Conservation (phyloP, 2,113 vertebrate species). For the Hemibagrus wyckioides region DNA sequence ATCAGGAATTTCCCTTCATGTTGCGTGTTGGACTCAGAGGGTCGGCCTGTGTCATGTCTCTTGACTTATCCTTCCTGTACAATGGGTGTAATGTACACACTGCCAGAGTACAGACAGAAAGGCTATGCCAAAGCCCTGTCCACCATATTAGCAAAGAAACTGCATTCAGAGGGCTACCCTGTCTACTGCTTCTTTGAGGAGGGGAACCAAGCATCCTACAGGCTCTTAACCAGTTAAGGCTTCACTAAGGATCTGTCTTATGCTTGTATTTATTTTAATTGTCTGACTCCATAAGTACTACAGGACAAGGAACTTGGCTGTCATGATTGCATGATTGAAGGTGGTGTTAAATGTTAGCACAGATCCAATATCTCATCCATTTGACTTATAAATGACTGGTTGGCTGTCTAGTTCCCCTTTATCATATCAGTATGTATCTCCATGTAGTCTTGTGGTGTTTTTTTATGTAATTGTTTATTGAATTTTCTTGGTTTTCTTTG, state of each 20-base stretch:
- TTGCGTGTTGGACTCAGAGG: conserved; percentile 62
- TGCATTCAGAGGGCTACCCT: conserved; percentile 62
- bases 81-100: conserved; percentile 65
- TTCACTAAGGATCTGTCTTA: conserved; percentile 66
- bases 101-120: conserved; percentile 66
- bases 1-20: conserved; percentile 65
- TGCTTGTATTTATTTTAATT: conserved; percentile 55
- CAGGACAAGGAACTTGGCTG: too few species aligned
- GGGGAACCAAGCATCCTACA: conserved; percentile 64
- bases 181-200: conserved; percentile 68
- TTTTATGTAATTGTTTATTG: too few species aligned
- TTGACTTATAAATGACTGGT: too few species aligned
- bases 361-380: too few species aligned
- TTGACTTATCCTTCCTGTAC: conserved; percentile 55
- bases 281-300: neutral
- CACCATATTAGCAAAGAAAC: conserved; percentile 59
- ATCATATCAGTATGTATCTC: too few species aligned
- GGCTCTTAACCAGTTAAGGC: conserved; percentile 68
- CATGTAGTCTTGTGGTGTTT: too few species aligned
- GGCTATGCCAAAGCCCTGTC: conserved; percentile 69
- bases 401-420: too few species aligned
- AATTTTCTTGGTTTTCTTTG: too few species aligned
- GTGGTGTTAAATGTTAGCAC: too few species aligned
- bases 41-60: conserved; percentile 67
- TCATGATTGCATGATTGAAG: too few species aligned